Conservation (phyloP, 1,140 invertebrate genomes). For the Spodoptera litura region DNA sequence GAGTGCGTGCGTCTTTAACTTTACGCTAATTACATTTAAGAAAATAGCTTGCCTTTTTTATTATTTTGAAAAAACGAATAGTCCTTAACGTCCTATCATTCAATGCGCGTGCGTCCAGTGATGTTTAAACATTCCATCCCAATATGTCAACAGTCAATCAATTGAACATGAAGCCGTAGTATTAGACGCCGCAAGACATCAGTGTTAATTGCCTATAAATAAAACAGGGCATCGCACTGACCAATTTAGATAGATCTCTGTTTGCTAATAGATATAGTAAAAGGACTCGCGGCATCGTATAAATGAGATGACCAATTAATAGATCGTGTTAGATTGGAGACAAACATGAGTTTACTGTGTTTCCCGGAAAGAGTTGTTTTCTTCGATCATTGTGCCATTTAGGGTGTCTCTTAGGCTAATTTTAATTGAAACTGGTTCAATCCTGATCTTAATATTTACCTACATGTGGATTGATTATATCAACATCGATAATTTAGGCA, state of each 20-base stretch:
- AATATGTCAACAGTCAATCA: slow-evolving; percentile 69
- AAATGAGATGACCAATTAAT: slow-evolving; percentile 9
- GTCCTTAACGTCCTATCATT: background rate
- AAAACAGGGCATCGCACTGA: slow-evolving; percentile 52
- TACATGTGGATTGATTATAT: too few relatives aligned
- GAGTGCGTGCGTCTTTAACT: slow-evolving; percentile 24
- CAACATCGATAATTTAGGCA: background rate
- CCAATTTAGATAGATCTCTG: slow-evolving; percentile 50
- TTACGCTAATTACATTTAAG: slow-evolving; percentile 31
- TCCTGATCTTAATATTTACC: background rate
- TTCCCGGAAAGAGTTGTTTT: slow-evolving; percentile 26
- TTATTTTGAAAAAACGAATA: background rate
- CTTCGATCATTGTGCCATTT: background rate
- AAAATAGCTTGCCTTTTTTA: background rate
- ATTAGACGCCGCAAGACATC: slow-evolving; percentile 52
- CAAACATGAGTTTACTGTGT: slow-evolving; percentile 7
- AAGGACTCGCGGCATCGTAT: slow-evolving; percentile 2
- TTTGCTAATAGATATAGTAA: slow-evolving; percentile 18
- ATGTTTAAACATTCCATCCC: slow-evolving; percentile 38
- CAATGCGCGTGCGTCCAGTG: slow-evolving; percentile 9
- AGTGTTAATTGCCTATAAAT: slow-evolving; percentile 67
- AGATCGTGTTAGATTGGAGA: slow-evolving; percentile 16
- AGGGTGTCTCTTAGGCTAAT: background rate
- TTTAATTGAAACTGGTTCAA: background rate
- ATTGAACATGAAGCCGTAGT: slow-evolving; percentile 58